These are phyloP conservation scores for Embiotoca jacksoni DNA, from an alignment of 2,113 vertebrate species.

Conservation along the genomic window DNA sequence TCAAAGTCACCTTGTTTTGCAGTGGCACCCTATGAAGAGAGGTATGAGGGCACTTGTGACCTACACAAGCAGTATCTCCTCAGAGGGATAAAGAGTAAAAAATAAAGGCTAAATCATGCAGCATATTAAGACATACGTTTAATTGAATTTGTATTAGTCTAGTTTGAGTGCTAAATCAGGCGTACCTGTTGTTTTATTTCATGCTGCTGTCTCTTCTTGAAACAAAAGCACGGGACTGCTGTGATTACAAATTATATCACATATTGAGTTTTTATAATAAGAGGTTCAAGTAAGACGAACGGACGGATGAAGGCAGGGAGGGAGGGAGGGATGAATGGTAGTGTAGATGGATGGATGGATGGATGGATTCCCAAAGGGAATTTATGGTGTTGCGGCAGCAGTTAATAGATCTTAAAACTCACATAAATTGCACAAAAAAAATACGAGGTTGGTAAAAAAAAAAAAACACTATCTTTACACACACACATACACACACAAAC, in stretches of 20 bases:
- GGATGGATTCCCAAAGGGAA: too few species aligned
- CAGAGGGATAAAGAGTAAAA: background rate
- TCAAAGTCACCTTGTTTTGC: conserved; percentile 54
- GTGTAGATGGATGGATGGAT: too few species aligned
- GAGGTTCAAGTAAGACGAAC: background rate
- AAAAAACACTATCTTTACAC: too few species aligned
- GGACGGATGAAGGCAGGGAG: too few species aligned
- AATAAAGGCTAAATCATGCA: background rate
- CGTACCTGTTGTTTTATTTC: conserved; percentile 23
- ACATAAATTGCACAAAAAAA: too few species aligned
- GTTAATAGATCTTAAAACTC: too few species aligned
- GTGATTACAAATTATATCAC: background rate
- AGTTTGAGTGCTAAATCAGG: background rate
- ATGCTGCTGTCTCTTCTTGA: conserved; percentile 1
- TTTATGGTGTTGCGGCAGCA: too few species aligned
- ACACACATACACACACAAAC: too few species aligned
- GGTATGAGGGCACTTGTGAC: background rate
- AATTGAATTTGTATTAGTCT: background rate
- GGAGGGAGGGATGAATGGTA: too few species aligned
- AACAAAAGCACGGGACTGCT: background rate
- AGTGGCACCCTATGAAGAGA: conserved; percentile 2
- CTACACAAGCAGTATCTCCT: background rate
- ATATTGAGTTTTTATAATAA: conserved; percentile 13
- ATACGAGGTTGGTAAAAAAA: too few species aligned
- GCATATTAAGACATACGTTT: background rate